These are phyloP conservation scores for Carlito syrichta DNA, from an alignment of 2,113 vertebrate genomes.

Conservation along the genomic window DNA sequence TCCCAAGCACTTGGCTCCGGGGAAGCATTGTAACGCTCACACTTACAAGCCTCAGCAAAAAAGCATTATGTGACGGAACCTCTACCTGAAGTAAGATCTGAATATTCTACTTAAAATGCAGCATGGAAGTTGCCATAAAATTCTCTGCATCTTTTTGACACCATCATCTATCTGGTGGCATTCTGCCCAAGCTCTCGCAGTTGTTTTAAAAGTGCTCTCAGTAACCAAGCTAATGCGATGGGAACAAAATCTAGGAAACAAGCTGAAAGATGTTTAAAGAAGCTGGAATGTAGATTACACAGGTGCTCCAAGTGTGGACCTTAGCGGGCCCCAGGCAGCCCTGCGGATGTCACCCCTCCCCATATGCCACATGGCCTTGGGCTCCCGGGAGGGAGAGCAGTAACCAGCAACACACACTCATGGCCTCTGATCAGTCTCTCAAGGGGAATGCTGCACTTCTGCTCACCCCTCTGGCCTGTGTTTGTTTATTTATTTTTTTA, in stretches of 20 bases:
- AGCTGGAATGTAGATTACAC: accelerated
- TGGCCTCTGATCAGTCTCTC: background rate
- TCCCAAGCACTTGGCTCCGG: background rate
- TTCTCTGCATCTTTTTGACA: background rate
- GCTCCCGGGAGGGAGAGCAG: background rate
- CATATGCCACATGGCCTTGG: background rate
- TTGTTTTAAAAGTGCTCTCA: background rate
- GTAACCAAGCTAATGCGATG: background rate
- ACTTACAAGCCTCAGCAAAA: background rate
- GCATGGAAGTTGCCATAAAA: background rate
- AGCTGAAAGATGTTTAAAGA: background rate
- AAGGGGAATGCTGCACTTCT: background rate
- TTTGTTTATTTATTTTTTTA: background rate
- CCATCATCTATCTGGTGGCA: background rate
- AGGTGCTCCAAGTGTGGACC: background rate
- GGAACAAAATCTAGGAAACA: background rate
- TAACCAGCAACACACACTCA: accelerated
- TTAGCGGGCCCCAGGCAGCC: accelerated
- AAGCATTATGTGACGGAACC: accelerated
- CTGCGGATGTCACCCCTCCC: background rate
- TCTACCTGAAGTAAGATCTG: background rate
- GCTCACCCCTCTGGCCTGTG: background rate
- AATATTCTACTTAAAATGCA: background rate
- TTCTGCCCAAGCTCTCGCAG: background rate
- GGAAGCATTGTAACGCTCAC: background rate